Conservation (phyloP, 2,113 vertebrate genomes). For the Podarcis muralis region DNA sequence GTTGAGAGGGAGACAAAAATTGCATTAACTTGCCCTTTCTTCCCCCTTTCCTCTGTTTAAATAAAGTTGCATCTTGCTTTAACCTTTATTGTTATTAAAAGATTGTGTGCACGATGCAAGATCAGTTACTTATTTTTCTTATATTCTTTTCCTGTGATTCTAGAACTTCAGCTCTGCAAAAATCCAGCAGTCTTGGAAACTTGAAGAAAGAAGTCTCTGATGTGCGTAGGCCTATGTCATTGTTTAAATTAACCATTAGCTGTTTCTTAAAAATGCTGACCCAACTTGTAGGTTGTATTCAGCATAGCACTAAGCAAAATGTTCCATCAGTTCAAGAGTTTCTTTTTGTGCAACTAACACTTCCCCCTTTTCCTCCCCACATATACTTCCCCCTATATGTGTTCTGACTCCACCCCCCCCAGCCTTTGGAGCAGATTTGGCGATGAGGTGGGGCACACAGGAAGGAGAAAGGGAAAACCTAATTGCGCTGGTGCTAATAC, state of each 20-base stretch:
- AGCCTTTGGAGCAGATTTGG: too few relatives aligned
- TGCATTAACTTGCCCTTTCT: constrained; percentile 23
- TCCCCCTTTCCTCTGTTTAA: background rate
- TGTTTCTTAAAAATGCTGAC: background rate
- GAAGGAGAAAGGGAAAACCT: background rate
- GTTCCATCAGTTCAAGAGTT: background rate
- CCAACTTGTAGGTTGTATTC: background rate
- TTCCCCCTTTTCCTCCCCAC: too few relatives aligned
- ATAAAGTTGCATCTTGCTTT: background rate
- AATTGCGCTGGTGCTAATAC: too few relatives aligned
- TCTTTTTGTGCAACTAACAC: too few relatives aligned
- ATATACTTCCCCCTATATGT: background rate
- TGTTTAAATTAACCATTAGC: background rate
- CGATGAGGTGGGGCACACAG: background rate
- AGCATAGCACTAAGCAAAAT: background rate
- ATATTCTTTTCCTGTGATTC: constrained; percentile 55
- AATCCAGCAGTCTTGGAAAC: constrained; percentile 81
- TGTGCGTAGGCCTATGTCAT: constrained; percentile 71
- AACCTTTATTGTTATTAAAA: constrained; percentile 4
- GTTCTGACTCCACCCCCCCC: background rate
- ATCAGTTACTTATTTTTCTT: background rate
- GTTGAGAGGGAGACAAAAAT: background rate
- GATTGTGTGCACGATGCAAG: background rate
- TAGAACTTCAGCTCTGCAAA: constrained; percentile 76
- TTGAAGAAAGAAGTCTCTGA: constrained; percentile 79